phyloP scores from a whole-genome alignment of 1,140 invertebrate species.

The Acromyrmex charruanus region DNA sequence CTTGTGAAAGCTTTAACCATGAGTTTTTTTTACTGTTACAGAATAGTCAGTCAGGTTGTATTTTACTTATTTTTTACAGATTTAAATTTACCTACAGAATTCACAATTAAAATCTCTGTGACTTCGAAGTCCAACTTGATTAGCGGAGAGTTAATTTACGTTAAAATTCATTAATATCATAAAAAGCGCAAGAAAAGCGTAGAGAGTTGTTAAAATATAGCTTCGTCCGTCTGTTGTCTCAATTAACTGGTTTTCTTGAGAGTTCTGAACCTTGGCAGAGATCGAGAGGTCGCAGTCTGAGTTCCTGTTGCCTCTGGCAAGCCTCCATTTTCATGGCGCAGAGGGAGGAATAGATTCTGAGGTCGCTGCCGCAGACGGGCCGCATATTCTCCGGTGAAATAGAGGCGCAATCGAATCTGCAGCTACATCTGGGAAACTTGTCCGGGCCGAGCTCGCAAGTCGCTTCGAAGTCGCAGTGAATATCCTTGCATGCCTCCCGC shows the following conservation, averaged over 20 bases:
- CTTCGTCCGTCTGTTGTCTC: background rate
- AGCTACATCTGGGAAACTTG: conserved; percentile 92
- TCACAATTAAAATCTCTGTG: too few species aligned
- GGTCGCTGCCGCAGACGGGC: conserved; percentile 94
- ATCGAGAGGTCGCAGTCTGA: conserved; percentile 92
- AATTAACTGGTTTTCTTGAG: background rate
- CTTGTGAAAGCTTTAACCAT: too few species aligned
- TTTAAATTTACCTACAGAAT: too few species aligned
- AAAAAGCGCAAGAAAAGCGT: conserved; percentile 18
- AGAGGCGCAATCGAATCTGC: conserved; percentile 90
- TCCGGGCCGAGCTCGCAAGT: conserved; percentile 93
- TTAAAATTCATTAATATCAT: background rate
- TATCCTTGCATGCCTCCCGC: conserved; percentile 91
- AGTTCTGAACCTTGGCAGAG: conserved; percentile 91
- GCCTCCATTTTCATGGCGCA: conserved; percentile 95
- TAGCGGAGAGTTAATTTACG: too few species aligned
- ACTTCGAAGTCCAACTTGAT: too few species aligned
- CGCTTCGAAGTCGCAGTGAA: conserved; percentile 94
- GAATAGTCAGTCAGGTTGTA: too few species aligned
- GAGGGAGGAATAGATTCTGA: conserved; percentile 92
- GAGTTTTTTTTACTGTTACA: too few species aligned
- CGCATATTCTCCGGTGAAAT: conserved; percentile 87
- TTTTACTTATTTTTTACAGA: too few species aligned
- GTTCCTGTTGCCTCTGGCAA: conserved; percentile 93
- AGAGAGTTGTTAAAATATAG: background rate